Evolutionary conservation across 2,113 vertebrate species (phyloP).

Genomic region (Anser cygnoides): DNA sequence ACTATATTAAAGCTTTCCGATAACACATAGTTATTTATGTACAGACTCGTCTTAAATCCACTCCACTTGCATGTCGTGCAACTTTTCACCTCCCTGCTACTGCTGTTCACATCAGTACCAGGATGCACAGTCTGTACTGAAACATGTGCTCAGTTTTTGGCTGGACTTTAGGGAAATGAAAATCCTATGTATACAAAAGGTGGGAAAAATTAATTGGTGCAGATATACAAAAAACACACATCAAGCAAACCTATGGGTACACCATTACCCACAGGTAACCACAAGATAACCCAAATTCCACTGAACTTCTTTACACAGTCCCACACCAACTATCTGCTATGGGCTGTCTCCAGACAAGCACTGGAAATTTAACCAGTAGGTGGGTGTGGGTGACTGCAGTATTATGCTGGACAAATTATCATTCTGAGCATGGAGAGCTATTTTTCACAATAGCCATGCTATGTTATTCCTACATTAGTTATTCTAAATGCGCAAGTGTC

Average conservation of each 20-base stretch:
- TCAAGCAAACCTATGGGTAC: not conserved
- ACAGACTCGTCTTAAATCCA: not conserved
- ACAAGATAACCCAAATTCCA: not conserved
- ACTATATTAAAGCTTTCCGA: not conserved
- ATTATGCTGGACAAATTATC: not conserved
- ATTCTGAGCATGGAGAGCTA: not conserved
- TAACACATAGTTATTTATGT: not conserved
- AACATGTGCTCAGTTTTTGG: not conserved
- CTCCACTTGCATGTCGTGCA: not conserved
- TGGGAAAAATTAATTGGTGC: not conserved
- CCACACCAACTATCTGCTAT: not conserved
- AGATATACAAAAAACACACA: not conserved
- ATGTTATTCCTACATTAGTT: not conserved
- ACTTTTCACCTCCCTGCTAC: not conserved
- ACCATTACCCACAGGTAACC: not conserved
- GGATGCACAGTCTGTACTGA: not conserved
- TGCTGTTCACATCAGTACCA: not conserved
- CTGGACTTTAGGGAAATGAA: not conserved
- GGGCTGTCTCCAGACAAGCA: not conserved
- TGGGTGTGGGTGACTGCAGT: not conserved
- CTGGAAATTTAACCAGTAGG: not conserved
- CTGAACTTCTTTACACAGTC: not conserved
- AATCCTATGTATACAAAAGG: not conserved
- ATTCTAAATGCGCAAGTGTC: not conserved
- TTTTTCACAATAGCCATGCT: not conserved